Conservation (phyloP, 1,140 invertebrate species). For the Danaus melanippus region DNA sequence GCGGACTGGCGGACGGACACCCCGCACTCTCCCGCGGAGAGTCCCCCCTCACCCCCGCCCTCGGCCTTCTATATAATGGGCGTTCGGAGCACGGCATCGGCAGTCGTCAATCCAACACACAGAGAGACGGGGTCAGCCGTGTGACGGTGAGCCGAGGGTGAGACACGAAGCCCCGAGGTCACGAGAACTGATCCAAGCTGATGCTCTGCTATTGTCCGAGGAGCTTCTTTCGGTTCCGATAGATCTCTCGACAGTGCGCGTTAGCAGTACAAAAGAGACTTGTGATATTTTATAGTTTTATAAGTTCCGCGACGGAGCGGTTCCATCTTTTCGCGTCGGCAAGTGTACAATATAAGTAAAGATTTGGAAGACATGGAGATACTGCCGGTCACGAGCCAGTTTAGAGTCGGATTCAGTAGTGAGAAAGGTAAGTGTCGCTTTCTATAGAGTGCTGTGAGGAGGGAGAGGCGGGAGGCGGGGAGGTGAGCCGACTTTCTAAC, state of each 20-base stretch:
- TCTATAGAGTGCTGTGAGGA: conserved; percentile 39
- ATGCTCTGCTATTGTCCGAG: conserved; percentile 59
- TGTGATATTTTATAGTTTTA: conserved; percentile 72
- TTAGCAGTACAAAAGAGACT: conserved; percentile 71
- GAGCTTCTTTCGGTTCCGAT: conserved; percentile 49
- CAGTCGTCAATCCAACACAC: conserved; percentile 66
- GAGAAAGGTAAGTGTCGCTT: conserved; percentile 71
- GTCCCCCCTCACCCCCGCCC: conserved; percentile 44
- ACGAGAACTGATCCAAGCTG: conserved; percentile 70
- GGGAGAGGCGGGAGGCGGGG: conserved; percentile 40
- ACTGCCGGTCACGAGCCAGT: conserved; percentile 70
- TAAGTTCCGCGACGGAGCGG: conserved; percentile 59
- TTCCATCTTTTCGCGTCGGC: conserved; percentile 53
- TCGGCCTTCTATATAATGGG: conserved; percentile 52
- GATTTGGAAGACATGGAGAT: conserved; percentile 73
- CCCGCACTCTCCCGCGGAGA: conserved; percentile 48
- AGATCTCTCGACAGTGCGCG: conserved; percentile 64
- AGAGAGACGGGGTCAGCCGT: conserved; percentile 64
- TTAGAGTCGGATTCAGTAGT: conserved; percentile 70
- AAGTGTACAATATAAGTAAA: conserved; percentile 73
- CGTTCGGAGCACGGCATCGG: conserved; percentile 33
- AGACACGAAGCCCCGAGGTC: conserved; percentile 64
- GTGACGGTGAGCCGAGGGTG: conserved; percentile 55
- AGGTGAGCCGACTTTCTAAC: conserved; percentile 52
- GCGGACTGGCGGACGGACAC: conserved; percentile 51